Evolutionary conservation across 2,113 vertebrate genomes (phyloP), one percentile per base, ranked within the genome.

Genomic region (Peucedramus taeniatus): DNA sequence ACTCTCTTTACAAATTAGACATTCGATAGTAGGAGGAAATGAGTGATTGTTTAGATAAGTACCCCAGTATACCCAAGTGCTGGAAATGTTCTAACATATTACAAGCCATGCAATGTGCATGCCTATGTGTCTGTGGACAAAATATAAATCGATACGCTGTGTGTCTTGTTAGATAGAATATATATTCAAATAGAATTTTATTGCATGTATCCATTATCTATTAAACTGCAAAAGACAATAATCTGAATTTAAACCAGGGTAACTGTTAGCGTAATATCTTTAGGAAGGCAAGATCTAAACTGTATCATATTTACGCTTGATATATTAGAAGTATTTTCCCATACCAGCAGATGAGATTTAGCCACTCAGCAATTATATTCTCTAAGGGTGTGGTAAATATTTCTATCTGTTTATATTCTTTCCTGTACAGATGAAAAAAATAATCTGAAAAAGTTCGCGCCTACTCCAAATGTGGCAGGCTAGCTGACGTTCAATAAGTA

Each of bases 21-120:
- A 87, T 94, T 96, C 69, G 89, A 91, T 97, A 96, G 81, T 93
- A 94, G 80, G 53, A 93, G 84, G 93, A 96, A 97, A 97, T 87
- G 91, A 95, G 83, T 87, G 85, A 94, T 93, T 97, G 96, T 96
- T 96, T 96, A 89, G 87, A 94, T 96, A 95, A 95, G 86, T 92
- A 93, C 24, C 78, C 70, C 83, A 47, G 88, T 92, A 87, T 44
- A 92, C 72, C 93, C 87, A 72, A 95, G 93, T 79, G 92, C 47
- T 96, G 82, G 81, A 83, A 93, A 88, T 63, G 74, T 56, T 87
- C 79, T 91, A 95, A 90, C 61, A 15, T 74, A 89, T 90, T 65
- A 53, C 69, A 90, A 89, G 61, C 45, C 33, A 74, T 91, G 79
- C 82, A 81, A 75, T 11, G 45, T 89, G 87, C 14, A 4, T 80